Base-by-base conservation (phyloP, 1,140 invertebrate genomes). In the Agrypnia vestita region DNA sequence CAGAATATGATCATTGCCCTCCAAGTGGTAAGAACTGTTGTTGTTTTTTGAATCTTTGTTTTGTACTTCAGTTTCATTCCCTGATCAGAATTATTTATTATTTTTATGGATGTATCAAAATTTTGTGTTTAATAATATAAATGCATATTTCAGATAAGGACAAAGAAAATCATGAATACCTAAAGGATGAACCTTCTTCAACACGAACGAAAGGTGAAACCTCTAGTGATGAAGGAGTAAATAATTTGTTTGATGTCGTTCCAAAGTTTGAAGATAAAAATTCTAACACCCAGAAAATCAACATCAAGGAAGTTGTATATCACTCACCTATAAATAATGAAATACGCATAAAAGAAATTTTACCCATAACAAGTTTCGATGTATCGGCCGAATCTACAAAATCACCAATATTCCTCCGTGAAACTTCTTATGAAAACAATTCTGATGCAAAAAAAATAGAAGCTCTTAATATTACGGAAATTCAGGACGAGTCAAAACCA, bases 1-100 rank as follows among this genome's bases (percentile, higher is more conserved):
- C 94, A 1, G 92, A 94, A 84, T 95, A 95, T 85, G 93, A 95
- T 84, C 93, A 95, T 87, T 95, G 94, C 86, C 93, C 94, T 51
- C 91, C 91, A 49, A 90, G 91, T 88, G 92, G 91, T 92, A 86
- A 74, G 4, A 35, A 78, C 25, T n/a, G n/a, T n/a, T n/a, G n/a
- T n/a, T n/a, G n/a, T n/a, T n/a, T n/a, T n/a, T n/a, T n/a, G n/a
- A n/a, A n/a, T n/a, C n/a, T n/a, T n/a, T n/a, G n/a, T n/a, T n/a
- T n/a, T n/a, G n/a, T n/a, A n/a, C n/a, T n/a, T n/a, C n/a, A n/a
- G n/a, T n/a, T 35, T 35, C 25, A 35, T 35, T 35, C 6, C 1
- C 25, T 35, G 25, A 35, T 35, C 25, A 35, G 1, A 35, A 35
- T 35, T 6, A n/a, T n/a, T n/a, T n/a, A 35, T 35, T 35, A 35